Evolutionary conservation across 1,140 invertebrate species (phyloP), one percentile per base, ranked within the genome.

Genomic region (Phymorhynchus buccinoides): DNA sequence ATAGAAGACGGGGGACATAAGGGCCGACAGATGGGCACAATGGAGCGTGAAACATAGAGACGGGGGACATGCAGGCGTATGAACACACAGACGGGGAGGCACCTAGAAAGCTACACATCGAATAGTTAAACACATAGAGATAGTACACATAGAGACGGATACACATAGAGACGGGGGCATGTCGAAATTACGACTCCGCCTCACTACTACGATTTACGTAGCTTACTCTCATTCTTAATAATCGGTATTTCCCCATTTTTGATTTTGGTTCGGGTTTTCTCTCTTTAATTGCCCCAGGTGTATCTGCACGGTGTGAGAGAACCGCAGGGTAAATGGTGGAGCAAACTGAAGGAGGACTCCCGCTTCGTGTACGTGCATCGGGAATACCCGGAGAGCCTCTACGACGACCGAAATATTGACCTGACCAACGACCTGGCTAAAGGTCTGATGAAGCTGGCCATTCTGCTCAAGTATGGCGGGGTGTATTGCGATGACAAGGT

Each of bases 401-500:
- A 85, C 39, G 83, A 86, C 71, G 84, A 80, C 32, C 66, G 83
- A 32, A n/a, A n/a, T n/a, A n/a, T n/a, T n/a, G 75, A 82, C 39
- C 85, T 88, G 83, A 87, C 86, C 35, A 78, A 62, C 35, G 48
- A 83, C 44, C 68, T 87, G 48, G 86, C 86, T 9, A 14, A 73
- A 16, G 86, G 81, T n/a, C 84, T 87, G 27, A 88, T 88, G 86
- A 62, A 83, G 30, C 32, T 87, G 14, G 44, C 68, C 78, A 88
- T 88, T n/a, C 80, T 88, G 3, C 83, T 88, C 4, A 88, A 88
- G 79, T 88, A 88, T 75, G 88, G 88, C 22, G 88, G 88, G 9
- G 79, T 88, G 6, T 88, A 86, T 68, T 85, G 85, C 42, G 88
- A 88, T 66, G 68, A 71, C 48, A 86, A 87, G 18, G 56, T 62